A percentile compares a stretch with the other conserved stretches of the same genome.
phyloP scores from a whole-genome alignment of 2,113 vertebrate species.

The Neogale vison region DNA sequence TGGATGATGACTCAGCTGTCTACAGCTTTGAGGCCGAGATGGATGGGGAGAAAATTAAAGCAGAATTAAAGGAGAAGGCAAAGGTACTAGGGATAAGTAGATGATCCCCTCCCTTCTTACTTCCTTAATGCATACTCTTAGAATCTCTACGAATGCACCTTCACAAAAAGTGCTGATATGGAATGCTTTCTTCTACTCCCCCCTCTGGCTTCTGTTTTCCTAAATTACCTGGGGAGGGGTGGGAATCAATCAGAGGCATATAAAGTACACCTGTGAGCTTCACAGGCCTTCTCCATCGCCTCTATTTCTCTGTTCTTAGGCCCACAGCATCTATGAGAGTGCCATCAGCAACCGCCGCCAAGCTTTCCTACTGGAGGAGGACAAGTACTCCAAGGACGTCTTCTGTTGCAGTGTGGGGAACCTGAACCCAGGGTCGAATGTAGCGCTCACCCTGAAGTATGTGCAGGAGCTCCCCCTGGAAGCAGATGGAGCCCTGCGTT shows the following conservation, averaged over 20 bases:
- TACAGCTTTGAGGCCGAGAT: constrained; percentile 88
- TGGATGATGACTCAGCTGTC: constrained; percentile 89
- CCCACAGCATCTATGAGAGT: constrained; percentile 84
- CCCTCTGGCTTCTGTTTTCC: background rate
- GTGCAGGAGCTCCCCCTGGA: constrained; percentile 88
- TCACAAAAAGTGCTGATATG: background rate
- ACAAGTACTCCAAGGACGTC: constrained; percentile 83
- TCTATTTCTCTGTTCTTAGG: constrained; percentile 75
- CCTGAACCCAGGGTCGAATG: constrained; percentile 85
- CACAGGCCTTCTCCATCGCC: accelerated
- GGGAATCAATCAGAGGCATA: background rate
- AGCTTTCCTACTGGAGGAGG: constrained; percentile 89
- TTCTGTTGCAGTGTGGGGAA: constrained; percentile 89
- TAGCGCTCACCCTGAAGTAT: constrained; percentile 85
- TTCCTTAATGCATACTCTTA: background rate
- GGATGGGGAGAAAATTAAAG: constrained; percentile 85
- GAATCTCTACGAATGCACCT: background rate
- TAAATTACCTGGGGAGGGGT: background rate
- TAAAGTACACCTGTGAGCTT: background rate
- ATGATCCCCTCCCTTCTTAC: background rate
- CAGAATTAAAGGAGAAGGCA: constrained; percentile 87
- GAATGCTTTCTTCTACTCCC: background rate
- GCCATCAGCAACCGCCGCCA: constrained; percentile 86
- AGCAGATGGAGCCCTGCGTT: constrained; percentile 86
- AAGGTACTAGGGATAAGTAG: constrained; percentile 72